Evolutionary conservation across 2,797 vertebrate species (phyloP).

Genomic region (Chromis chromis): DNA sequence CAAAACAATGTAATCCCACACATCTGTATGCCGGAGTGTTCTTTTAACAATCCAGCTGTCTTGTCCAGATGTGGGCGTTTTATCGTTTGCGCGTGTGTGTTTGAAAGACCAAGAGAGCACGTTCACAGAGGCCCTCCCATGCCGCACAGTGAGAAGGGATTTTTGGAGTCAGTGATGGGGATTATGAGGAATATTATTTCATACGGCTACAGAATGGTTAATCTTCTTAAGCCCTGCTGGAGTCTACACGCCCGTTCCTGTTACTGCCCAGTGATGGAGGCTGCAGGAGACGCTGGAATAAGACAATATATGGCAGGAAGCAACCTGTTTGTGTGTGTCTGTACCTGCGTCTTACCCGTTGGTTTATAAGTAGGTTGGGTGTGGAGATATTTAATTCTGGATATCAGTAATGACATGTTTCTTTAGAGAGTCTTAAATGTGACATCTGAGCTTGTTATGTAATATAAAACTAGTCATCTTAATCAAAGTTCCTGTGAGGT

Average conservation of each 20-base stretch:
- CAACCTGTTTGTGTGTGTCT: slow-evolving; percentile 32
- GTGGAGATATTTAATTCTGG: slow-evolving; percentile 43
- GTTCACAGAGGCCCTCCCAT: slow-evolving; percentile 34
- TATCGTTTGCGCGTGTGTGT: not conserved
- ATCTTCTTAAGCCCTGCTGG: slow-evolving; percentile 66
- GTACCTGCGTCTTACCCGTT: slow-evolving; percentile 33
- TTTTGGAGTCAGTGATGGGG: slow-evolving; percentile 65
- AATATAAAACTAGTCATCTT: slow-evolving; percentile 22
- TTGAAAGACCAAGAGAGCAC: slow-evolving; percentile 44
- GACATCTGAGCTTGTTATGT: slow-evolving; percentile 31
- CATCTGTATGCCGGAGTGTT: slow-evolving; percentile 6
- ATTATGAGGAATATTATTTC: slow-evolving; percentile 77
- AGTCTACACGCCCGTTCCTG: slow-evolving; percentile 59
- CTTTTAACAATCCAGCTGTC: slow-evolving; percentile 36
- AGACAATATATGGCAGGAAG: slow-evolving; percentile 22
- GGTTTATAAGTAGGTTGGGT: slow-evolving; percentile 23
- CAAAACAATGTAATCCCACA: slow-evolving; percentile 26
- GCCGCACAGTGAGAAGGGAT: slow-evolving; percentile 65
- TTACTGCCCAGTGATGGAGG: slow-evolving; percentile 41
- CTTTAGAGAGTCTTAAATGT: slow-evolving; percentile 20
- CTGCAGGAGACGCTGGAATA: slow-evolving; percentile 15
- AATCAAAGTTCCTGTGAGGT: not conserved
- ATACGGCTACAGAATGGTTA: slow-evolving; percentile 67
- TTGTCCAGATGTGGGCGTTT: not conserved
- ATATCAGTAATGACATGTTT: slow-evolving; percentile 47